These are phyloP conservation scores for Cariama cristata DNA, from an alignment of 2,113 vertebrate species.

Conservation along the genomic window DNA sequence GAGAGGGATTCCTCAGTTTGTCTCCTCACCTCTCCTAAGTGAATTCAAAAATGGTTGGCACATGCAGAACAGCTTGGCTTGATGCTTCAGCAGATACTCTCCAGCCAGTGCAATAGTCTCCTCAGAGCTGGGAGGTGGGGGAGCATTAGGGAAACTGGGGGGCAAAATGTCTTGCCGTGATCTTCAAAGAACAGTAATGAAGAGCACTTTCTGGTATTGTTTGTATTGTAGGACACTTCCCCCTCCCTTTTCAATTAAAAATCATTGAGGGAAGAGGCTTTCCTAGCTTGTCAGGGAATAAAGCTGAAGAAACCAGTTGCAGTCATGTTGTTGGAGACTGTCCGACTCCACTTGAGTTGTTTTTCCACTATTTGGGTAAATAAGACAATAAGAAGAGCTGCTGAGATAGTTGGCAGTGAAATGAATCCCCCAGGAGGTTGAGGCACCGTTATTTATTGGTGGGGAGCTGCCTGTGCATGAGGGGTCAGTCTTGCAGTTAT, in stretches of 20 bases:
- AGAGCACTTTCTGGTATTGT: not conserved
- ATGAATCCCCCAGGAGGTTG: not conserved
- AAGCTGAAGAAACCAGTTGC: not conserved
- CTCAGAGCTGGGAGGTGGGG: not conserved
- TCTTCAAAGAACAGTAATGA: not conserved
- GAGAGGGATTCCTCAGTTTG: not conserved
- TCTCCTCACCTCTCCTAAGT: not conserved
- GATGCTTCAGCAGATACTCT: not conserved
- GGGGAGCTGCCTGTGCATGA: not conserved
- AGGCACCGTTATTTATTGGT: slow-evolving; percentile 14
- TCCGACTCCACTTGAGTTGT: slow-evolving; percentile 10
- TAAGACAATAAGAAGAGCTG: slow-evolving; percentile 47
- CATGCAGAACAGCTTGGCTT: not conserved
- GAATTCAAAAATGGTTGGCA: not conserved
- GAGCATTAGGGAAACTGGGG: not conserved
- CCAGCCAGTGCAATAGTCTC: not conserved
- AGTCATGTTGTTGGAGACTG: not conserved
- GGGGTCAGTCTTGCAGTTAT: slow-evolving; percentile 21
- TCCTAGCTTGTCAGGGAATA: not conserved
- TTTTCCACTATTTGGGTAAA: slow-evolving; percentile 60
- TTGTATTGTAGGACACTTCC: not conserved
- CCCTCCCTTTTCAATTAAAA: not conserved
- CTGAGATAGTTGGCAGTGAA: slow-evolving; percentile 35
- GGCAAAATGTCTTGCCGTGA: not conserved
- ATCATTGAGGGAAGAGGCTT: not conserved